A percentile compares a stretch with the other conserved stretches of the same genome.
phyloP scores from a whole-genome alignment of 2,888 invertebrate genomes.

The Diploptera punctata region DNA sequence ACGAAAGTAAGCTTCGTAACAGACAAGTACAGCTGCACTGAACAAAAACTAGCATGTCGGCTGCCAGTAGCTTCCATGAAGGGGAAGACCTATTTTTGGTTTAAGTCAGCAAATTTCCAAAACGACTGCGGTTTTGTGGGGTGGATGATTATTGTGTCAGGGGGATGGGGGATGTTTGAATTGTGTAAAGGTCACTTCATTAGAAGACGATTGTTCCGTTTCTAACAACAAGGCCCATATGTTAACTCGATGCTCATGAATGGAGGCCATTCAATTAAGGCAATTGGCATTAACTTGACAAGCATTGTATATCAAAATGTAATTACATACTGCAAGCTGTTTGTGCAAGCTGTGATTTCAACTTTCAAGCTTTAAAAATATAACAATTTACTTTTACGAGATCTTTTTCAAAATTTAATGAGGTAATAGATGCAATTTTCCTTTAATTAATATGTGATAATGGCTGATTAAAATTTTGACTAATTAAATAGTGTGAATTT shows the following conservation, averaged over 20 bases:
- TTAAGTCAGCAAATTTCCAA: background rate
- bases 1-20: background rate
- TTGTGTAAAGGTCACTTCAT: constrained; percentile 6
- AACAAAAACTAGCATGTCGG: background rate
- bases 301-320: too few relatives aligned
- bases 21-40: background rate
- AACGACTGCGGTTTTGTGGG: constrained; percentile 3
- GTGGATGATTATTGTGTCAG: background rate
- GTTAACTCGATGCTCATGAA: constrained; percentile 3
- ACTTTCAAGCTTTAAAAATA: too few relatives aligned
- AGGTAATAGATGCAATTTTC: too few relatives aligned
- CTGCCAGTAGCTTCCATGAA: background rate
- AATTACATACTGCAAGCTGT: too few relatives aligned
- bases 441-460: too few relatives aligned
- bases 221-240: background rate
- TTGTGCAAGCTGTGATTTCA: too few relatives aligned
- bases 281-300: constrained; percentile 12
- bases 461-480: too few relatives aligned
- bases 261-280: background rate
- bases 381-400: too few relatives aligned
- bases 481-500: too few relatives aligned
- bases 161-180: too few relatives aligned
- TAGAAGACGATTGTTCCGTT: constrained; percentile 8
- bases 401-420: too few relatives aligned
- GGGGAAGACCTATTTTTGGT: background rate